Evolutionary conservation across 2,888 invertebrate genomes (phyloP), one percentile per base, ranked within the genome.

Genomic region (Erebia epiphron): DNA sequence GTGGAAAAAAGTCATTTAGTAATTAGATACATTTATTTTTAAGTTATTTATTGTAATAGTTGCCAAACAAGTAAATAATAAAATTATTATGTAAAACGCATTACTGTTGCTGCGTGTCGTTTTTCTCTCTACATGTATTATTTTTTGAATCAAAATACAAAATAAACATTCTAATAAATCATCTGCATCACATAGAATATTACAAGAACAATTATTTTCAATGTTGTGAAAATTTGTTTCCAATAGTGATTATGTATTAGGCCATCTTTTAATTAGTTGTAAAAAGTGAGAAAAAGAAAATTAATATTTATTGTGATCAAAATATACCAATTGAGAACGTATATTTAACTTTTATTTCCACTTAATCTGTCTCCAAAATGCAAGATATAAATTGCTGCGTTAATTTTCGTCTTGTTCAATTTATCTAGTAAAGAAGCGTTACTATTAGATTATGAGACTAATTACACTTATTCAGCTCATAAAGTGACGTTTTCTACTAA

Each of bases 11-110:
- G 91, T 92, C 91, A 92, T 87, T 85, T 89, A 91, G 88, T 69
- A 49, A 80, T 73, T 75, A 68, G 35, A 7, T 35, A 26, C 60
- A 71, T 14, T 79, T 84, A 84, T 76, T 74, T 78, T 78, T 84
- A 90, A 91, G 90, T 89, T 89, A 92, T 91, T 92, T 92, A 92
- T 92, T 91, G 81, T 86, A 83, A 82, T 75, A 68, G 63, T 72
- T 70, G 68, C 69, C 69, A 73, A 73, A 69, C 69, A 46, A 67
- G 41, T 68, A 62, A 46, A 16, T 11, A 14, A 26, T 64, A 64
- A 54, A 57, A 66, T 41, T 52, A 65, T 54, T 54, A 41, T 54
- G 52, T 46, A 61, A 61, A 61, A 60, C 11, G 16, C 60, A 61
- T 60, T 43, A 41, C 18, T 43, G 43, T 43, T 18, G 52, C 14